Conservation (phyloP, 1,140 invertebrate genomes). For the Streblospio benedicti region DNA sequence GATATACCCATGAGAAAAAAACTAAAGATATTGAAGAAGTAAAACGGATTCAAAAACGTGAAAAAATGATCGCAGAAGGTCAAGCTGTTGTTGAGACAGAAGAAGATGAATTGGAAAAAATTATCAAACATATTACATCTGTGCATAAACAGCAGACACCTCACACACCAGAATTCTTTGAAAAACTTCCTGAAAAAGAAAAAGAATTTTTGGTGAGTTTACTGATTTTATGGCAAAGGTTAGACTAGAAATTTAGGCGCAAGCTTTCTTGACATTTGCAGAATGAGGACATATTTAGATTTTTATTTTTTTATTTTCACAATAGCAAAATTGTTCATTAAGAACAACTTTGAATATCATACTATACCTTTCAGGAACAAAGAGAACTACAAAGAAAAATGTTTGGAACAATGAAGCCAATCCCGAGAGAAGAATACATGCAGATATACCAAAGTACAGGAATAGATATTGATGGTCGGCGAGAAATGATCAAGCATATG, state of each 20-base stretch:
- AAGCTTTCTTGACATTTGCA: no score
- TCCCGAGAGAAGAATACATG: conserved; percentile 32
- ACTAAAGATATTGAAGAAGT: conserved; percentile 39
- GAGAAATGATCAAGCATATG: conserved; percentile 25
- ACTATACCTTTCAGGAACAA: conserved; percentile 24
- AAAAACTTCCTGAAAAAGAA: conserved; percentile 16
- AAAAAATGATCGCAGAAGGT: neutral
- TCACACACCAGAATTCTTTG: conserved; percentile 16
- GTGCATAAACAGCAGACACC: conserved; percentile 16
- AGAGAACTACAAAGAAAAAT: conserved; percentile 25
- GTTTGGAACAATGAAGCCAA: conserved; percentile 27
- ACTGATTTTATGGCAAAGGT: neutral
- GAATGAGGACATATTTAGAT: no score
- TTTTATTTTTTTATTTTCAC: no score
- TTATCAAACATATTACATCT: conserved; percentile 14
- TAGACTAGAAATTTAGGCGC: neutral
- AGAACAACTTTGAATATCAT: no score
- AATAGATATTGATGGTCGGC: conserved; percentile 33
- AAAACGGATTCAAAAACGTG: conserved; percentile 22
- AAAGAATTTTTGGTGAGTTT: conserved; percentile 20
- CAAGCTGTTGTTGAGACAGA: neutral
- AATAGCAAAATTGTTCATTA: no score
- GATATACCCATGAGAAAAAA: conserved; percentile 42
- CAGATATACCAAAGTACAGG: conserved; percentile 34
- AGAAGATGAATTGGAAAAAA: conserved; percentile 12